A percentile compares a stretch with the other conserved stretches of the same genome.
Evolutionary conservation across 2,888 invertebrate species (phyloP).

Genomic region (Cerastis rubricosa): DNA sequence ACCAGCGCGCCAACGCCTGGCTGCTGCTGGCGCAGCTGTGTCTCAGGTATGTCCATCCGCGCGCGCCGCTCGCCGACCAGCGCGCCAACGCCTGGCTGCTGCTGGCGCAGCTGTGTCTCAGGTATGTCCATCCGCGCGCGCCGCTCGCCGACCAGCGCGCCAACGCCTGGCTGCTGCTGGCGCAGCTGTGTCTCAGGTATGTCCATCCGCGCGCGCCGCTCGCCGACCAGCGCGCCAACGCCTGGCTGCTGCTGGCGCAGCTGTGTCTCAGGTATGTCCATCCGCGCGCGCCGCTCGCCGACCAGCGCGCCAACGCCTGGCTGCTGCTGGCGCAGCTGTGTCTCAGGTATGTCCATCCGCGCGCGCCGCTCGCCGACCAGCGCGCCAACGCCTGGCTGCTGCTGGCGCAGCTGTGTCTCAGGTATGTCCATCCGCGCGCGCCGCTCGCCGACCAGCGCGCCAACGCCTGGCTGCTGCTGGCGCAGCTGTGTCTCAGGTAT

Average conservation of each 20-base stretch:
- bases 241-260: constrained; percentile 49
- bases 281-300: too few relatives aligned
- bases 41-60: background rate
- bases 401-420: constrained; percentile 37
- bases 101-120: constrained; percentile 37
- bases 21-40: constrained; percentile 42
- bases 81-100: constrained; percentile 47
- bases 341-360: background rate
- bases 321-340: constrained; percentile 42
- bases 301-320: constrained; percentile 41
- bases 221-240: constrained; percentile 22
- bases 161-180: constrained; percentile 44
- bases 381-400: constrained; percentile 47
- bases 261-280: constrained; percentile 13
- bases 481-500: constrained; percentile 35
- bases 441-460: constrained; percentile 12
- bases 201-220: too few relatives aligned
- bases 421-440: background rate
- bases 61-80: too few relatives aligned
- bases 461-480: constrained; percentile 44
- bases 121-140: background rate
- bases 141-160: constrained; percentile 12
- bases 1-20: constrained; percentile 41
- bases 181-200: constrained; percentile 35
- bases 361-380: too few relatives aligned